Conservation (phyloP, 2,888 invertebrate genomes). For the Protodeltote pygarga region DNA sequence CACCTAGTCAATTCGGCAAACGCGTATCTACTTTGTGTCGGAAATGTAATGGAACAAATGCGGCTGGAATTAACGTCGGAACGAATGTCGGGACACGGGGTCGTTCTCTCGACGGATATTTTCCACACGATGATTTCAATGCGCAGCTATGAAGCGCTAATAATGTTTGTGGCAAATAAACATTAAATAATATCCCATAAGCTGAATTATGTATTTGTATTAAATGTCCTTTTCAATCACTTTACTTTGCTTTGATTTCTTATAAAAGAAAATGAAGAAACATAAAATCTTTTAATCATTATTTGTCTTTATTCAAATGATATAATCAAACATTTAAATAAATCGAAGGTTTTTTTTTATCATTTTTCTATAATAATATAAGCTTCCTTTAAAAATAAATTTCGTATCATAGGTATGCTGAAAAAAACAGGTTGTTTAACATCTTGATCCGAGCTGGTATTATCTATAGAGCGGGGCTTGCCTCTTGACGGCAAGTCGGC, state of each 20-base stretch:
- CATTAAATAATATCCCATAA: conserved; percentile 38
- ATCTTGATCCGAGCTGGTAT: conserved; percentile 70
- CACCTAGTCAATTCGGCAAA: conserved; percentile 87
- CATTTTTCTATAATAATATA: too few species aligned
- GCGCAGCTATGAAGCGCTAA: conserved; percentile 76
- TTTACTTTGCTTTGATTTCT: background rate
- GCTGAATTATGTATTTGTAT: conserved; percentile 22
- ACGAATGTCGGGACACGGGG: conserved; percentile 85
- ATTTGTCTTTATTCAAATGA: too few species aligned
- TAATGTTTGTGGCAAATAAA: conserved; percentile 69
- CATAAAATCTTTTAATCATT: too few species aligned
- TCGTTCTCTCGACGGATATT: conserved; percentile 81
- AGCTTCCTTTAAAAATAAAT: conserved; percentile 38
- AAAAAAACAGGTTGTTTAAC: conserved; percentile 70
- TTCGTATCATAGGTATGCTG: conserved; percentile 52
- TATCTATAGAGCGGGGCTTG: conserved; percentile 57
- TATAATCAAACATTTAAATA: too few species aligned
- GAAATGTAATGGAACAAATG: conserved; percentile 88
- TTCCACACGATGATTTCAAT: conserved; percentile 85
- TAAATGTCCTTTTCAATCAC: conserved; percentile 9
- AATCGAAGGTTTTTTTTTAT: too few species aligned
- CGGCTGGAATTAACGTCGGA: conserved; percentile 86
- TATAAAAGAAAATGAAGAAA: background rate
- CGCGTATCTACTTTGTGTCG: conserved; percentile 87
- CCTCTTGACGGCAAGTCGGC: conserved; percentile 64